Percentiles rank a stretch among this genome's conserved stretches.
Conservation (phyloP, 2,797 vertebrate genomes). For the Rhynchotus rufescens region DNA sequence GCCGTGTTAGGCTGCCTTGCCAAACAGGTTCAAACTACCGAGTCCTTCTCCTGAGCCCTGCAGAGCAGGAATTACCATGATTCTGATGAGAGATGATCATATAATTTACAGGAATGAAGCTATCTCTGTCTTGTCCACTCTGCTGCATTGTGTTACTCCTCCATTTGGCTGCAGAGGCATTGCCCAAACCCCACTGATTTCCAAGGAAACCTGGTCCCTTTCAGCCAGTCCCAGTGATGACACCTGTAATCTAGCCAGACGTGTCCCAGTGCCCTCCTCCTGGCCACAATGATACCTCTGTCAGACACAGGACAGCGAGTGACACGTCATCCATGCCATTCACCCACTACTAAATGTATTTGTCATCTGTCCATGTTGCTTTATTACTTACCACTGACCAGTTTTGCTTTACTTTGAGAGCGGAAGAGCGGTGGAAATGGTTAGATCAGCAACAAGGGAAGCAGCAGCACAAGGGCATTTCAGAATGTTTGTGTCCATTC, state of each 20-base stretch:
- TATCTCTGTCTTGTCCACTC: not conserved
- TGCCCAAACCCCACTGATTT: not conserved
- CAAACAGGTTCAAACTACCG: not conserved
- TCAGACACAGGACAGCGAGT: not conserved
- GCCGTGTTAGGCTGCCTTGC: not conserved
- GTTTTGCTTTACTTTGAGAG: not conserved
- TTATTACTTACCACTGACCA: not conserved
- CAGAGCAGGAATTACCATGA: not conserved
- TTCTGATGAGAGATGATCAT: not conserved
- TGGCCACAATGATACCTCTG: not conserved
- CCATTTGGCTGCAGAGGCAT: not conserved
- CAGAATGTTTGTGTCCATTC: not conserved
- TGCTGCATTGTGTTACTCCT: not conserved
- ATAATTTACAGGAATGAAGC: not conserved
- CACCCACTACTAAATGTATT: not conserved
- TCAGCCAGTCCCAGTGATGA: not conserved
- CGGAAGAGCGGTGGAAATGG: not conserved
- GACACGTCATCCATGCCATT: not conserved
- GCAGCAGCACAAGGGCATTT: not conserved
- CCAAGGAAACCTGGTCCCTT: not conserved
- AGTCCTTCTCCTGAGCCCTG: not conserved
- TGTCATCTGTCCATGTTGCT: not conserved
- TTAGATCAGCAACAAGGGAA: not conserved
- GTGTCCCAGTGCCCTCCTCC: not conserved
- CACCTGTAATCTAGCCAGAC: not conserved